Evolutionary conservation across 2,113 vertebrate genomes (phyloP).

Genomic region (Varanus komodoensis): DNA sequence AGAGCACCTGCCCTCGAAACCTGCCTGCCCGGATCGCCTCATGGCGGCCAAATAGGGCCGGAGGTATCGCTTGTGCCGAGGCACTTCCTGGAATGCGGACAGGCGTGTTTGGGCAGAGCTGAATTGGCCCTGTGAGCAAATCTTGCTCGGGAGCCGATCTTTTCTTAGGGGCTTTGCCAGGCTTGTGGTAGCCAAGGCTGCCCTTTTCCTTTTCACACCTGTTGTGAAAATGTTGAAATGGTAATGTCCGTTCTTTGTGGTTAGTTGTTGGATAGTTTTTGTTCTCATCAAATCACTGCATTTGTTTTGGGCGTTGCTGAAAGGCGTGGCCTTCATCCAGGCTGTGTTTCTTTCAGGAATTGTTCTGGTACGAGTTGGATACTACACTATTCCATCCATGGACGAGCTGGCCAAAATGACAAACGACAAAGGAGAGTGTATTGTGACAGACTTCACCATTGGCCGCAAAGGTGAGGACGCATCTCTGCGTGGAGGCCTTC

Average conservation of each 20-base stretch:
- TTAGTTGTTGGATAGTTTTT: too few relatives aligned
- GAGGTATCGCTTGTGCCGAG: background rate
- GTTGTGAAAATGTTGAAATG: too few relatives aligned
- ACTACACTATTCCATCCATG: conserved; percentile 95
- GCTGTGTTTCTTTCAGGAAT: conserved; percentile 79
- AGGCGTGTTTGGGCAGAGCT: background rate
- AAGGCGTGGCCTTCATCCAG: background rate
- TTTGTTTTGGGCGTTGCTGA: background rate
- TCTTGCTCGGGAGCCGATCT: background rate
- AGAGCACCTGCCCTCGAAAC: background rate
- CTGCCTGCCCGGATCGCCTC: background rate
- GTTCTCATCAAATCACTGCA: background rate
- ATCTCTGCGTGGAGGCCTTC: fast-evolving
- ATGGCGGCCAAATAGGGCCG: background rate
- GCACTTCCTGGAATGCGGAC: background rate
- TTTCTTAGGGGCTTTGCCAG: background rate
- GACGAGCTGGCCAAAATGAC: conserved; percentile 88
- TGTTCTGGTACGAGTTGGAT: conserved; percentile 86
- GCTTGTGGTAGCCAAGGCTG: background rate
- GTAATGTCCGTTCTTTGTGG: background rate
- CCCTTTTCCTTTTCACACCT: background rate
- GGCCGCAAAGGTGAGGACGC: conserved; percentile 88
- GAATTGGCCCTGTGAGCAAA: background rate
- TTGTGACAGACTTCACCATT: conserved; percentile 92
- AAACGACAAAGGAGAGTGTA: conserved; percentile 85